Evolutionary conservation across 53 echinoderm and acorn worm genomes (phyloP).

Genomic region (Mesocentrotus franciscanus): DNA sequence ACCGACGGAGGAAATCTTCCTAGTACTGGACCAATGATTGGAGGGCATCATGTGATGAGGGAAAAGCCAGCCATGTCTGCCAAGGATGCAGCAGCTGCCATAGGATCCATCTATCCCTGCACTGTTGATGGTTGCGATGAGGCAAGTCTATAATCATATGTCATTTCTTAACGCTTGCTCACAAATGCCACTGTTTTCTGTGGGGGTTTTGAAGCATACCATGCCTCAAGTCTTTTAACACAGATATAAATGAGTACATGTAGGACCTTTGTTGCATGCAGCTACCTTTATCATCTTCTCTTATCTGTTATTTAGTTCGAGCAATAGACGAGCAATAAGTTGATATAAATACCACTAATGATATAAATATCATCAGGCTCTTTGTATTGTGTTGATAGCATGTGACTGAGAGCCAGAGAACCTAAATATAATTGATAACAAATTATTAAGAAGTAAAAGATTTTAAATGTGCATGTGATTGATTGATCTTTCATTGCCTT

Average conservation of each 20-base stretch:
- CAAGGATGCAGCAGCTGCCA: constrained; percentile 89
- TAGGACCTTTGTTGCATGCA: no score
- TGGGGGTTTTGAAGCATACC: no score
- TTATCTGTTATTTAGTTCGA: no score
- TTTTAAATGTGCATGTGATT: background rate
- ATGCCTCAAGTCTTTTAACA: no score
- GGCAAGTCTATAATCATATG: constrained; percentile 52
- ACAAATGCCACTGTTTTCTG: no score
- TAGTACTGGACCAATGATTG: background rate
- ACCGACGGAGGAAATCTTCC: background rate
- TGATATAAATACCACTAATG: background rate
- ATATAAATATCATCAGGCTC: background rate
- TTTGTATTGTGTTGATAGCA: background rate
- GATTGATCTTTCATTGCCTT: no score
- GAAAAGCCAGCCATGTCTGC: constrained; percentile 77
- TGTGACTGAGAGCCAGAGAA: background rate
- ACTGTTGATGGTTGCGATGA: constrained; percentile 79
- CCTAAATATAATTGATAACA: background rate
- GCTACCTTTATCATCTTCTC: no score
- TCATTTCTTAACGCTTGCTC: background rate
- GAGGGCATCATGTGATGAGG: background rate
- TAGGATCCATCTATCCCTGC: constrained; percentile 90
- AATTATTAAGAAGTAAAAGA: background rate
- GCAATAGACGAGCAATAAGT: no score
- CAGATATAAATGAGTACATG: no score